Conservation (phyloP, 2,888 invertebrate genomes). For the Meghimatium bilineatum region DNA sequence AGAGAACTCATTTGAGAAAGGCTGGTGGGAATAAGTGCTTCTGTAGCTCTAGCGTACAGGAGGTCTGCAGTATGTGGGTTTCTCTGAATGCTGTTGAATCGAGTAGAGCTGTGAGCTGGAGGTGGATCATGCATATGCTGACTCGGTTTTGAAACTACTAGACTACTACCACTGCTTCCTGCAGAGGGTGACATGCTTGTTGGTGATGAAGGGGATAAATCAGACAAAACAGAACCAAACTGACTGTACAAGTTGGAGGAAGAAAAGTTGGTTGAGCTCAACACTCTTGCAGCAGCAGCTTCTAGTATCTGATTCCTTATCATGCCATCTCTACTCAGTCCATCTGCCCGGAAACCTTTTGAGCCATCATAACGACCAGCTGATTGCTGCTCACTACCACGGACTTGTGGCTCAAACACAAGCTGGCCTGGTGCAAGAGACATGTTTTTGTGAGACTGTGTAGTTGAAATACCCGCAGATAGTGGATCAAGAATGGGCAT, state of each 20-base stretch:
- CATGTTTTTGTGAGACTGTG: slow-evolving; percentile 64
- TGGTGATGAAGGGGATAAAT: slow-evolving; percentile 15
- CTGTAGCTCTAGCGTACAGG: slow-evolving; percentile 31
- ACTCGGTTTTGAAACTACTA: slow-evolving; percentile 47
- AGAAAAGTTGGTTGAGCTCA: slow-evolving; percentile 59
- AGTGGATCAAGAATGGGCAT: slow-evolving; percentile 62
- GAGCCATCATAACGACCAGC: slow-evolving; percentile 35
- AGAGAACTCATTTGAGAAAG: slow-evolving; percentile 33
- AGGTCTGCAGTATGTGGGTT: slow-evolving; percentile 58
- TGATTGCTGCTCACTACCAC: slow-evolving; percentile 47
- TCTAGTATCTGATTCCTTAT: slow-evolving; percentile 39
- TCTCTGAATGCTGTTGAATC: slow-evolving; percentile 59
- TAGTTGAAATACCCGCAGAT: slow-evolving; percentile 55
- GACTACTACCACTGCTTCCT: neutral
- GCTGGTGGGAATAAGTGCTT: slow-evolving; percentile 26
- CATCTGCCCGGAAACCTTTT: slow-evolving; percentile 25
- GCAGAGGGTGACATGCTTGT: slow-evolving; percentile 9
- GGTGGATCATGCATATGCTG: slow-evolving; percentile 61
- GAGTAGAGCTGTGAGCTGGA: slow-evolving; percentile 70
- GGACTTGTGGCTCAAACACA: slow-evolving; percentile 57
- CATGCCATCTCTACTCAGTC: slow-evolving; percentile 18
- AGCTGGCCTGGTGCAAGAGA: slow-evolving; percentile 59
- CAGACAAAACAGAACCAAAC: slow-evolving; percentile 50
- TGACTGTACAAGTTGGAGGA: slow-evolving; percentile 53
- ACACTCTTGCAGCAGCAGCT: slow-evolving; percentile 35